These are phyloP conservation scores for Mobula birostris DNA, from an alignment of 2,113 vertebrate species.

Conservation along the genomic window DNA sequence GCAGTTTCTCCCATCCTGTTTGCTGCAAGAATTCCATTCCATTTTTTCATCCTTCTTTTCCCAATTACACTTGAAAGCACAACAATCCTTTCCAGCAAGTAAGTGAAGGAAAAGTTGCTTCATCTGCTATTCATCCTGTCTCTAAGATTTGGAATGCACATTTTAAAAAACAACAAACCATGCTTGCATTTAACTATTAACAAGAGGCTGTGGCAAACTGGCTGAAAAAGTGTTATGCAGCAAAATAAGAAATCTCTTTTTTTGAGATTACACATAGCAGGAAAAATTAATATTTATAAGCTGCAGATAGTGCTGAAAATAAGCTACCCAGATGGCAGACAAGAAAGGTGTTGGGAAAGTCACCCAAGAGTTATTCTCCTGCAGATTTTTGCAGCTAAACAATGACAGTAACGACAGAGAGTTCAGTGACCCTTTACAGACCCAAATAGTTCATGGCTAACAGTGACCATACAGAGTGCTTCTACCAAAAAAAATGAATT, in stretches of 20 bases:
- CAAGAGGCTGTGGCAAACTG: neutral
- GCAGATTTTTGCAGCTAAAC: neutral
- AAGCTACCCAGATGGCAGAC: conserved; percentile 7
- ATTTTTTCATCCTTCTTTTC: too few species aligned
- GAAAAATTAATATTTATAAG: conserved; percentile 10
- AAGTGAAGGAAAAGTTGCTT: too few species aligned
- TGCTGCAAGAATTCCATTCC: too few species aligned
- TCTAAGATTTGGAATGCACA: neutral
- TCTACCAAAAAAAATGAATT: neutral
- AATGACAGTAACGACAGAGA: neutral
- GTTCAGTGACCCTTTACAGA: neutral
- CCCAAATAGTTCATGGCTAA: neutral
- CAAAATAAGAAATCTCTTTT: neutral
- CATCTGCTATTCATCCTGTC: neutral
- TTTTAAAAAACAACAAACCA: neutral
- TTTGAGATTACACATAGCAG: neutral
- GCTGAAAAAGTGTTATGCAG: neutral
- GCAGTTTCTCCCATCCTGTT: too few species aligned
- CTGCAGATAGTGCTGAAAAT: neutral
- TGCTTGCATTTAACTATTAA: neutral
- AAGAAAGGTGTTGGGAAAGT: neutral
- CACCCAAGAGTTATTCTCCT: neutral
- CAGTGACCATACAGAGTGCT: neutral
- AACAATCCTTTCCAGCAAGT: neutral
- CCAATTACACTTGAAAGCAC: neutral